Evolutionary conservation across 1,140 invertebrate genomes (phyloP).

Genomic region (Lucilia cuprina): DNA sequence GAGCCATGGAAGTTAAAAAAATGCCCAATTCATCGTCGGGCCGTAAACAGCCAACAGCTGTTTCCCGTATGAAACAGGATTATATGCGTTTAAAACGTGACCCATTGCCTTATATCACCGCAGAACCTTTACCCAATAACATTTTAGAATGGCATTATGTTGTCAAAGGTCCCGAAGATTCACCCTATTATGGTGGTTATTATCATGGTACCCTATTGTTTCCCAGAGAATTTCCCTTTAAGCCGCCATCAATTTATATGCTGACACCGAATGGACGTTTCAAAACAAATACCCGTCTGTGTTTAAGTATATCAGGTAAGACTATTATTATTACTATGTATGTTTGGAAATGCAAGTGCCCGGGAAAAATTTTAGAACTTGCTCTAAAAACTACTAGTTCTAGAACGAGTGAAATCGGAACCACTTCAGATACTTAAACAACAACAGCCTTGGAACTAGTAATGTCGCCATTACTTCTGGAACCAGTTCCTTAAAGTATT

Average conservation of each 20-base stretch:
- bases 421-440: too few relatives aligned
- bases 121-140: constrained; percentile 89
- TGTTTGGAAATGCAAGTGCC: too few relatives aligned
- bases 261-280: constrained; percentile 95
- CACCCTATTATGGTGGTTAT: constrained; percentile 93
- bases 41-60: constrained; percentile 69
- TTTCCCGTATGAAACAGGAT: constrained; percentile 91
- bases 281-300: constrained; percentile 89
- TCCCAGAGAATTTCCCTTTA: constrained; percentile 97
- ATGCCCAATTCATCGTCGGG: constrained; percentile 23
- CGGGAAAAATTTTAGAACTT: too few relatives aligned
- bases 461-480: too few relatives aligned
- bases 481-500: too few relatives aligned
- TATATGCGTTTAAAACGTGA: constrained; percentile 93
- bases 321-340: not conserved
- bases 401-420: too few relatives aligned
- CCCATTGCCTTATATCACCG: constrained; percentile 78
- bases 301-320: constrained; percentile 85
- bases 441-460: too few relatives aligned
- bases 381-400: too few relatives aligned
- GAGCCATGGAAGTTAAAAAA: constrained; percentile 26
- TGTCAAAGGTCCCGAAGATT: constrained; percentile 81
- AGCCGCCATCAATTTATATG: constrained; percentile 98
- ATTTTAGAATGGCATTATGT: constrained; percentile 91
- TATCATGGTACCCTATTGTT: constrained; percentile 98